These are phyloP conservation scores for Numenius phaeopus DNA, from an alignment of 2,797 vertebrate genomes.

Conservation along the genomic window DNA sequence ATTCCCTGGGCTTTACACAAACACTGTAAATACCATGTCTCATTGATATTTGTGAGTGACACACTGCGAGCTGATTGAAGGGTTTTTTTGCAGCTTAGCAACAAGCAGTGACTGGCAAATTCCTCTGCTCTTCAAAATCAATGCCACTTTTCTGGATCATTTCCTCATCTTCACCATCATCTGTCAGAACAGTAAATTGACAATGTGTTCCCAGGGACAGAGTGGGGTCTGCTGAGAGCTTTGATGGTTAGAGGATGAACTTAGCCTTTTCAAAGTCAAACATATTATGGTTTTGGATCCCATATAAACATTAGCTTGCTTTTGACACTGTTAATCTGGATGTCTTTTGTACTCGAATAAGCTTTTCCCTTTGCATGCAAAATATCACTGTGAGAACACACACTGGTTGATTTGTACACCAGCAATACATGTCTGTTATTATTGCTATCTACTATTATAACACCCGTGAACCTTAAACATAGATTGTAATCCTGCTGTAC, in stretches of 20 bases:
- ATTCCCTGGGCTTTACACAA: background rate
- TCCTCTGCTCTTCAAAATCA: conserved; percentile 53
- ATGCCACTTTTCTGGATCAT: conserved; percentile 61
- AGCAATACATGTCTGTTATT: background rate
- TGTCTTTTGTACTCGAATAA: background rate
- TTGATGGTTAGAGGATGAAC: background rate
- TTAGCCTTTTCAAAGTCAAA: conserved; percentile 20
- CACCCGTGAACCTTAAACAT: background rate
- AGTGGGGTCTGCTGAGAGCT: background rate
- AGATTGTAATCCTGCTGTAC: background rate
- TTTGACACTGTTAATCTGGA: background rate
- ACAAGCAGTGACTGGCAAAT: conserved; percentile 54
- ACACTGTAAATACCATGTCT: background rate
- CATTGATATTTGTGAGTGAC: conserved; percentile 16
- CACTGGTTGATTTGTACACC: background rate
- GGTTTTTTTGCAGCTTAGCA: conserved; percentile 21
- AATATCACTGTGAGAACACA: background rate
- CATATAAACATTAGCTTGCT: background rate
- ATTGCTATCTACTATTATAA: background rate
- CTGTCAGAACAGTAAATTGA: conserved; percentile 8
- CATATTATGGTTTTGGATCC: background rate
- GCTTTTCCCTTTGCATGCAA: background rate
- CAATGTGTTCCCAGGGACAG: background rate
- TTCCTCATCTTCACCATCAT: conserved; percentile 20
- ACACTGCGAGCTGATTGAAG: background rate